Percentiles rank a stretch among this genome's conserved stretches.
These are phyloP conservation scores for Lycocerus yunnanus DNA, from an alignment of 2,888 invertebrate genomes.

Conservation along the genomic window DNA sequence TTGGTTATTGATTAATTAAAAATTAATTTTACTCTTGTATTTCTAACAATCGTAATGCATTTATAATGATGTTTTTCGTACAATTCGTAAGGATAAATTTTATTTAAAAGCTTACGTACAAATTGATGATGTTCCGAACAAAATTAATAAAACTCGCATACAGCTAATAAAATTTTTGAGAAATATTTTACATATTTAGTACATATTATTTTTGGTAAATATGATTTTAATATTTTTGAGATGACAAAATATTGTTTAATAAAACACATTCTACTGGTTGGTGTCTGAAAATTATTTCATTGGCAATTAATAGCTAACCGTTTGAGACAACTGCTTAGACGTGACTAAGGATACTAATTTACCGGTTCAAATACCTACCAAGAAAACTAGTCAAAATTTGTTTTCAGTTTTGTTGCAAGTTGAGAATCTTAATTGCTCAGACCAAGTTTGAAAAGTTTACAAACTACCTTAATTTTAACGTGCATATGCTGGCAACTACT, in stretches of 20 bases:
- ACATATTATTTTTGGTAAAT: background rate
- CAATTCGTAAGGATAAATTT: too few relatives aligned
- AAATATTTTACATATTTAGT: too few relatives aligned
- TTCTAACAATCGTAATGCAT: too few relatives aligned
- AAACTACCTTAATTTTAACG: slow-evolving; percentile 18
- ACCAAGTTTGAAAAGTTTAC: slow-evolving; percentile 19
- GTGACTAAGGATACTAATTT: slow-evolving; percentile 25
- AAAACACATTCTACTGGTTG: slow-evolving; percentile 6
- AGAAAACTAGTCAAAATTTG: slow-evolving; percentile 23
- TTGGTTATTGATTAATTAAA: too few relatives aligned
- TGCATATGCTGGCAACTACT: slow-evolving; percentile 9
- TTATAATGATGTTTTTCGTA: too few relatives aligned
- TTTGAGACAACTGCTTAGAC: slow-evolving; percentile 24
- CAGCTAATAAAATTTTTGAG: too few relatives aligned
- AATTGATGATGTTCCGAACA: too few relatives aligned
- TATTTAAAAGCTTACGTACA: too few relatives aligned
- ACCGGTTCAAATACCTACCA: slow-evolving; percentile 5
- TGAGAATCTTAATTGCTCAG: slow-evolving; percentile 27
- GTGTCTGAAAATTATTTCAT: background rate
- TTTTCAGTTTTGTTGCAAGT: slow-evolving; percentile 24
- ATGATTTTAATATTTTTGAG: background rate
- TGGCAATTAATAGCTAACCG: slow-evolving; percentile 25
- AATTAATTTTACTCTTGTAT: too few relatives aligned
- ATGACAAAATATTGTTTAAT: background rate
- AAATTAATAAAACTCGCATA: too few relatives aligned